Evolutionary conservation across 2,113 vertebrate species (phyloP).

Genomic region (Spea multiplicata): DNA sequence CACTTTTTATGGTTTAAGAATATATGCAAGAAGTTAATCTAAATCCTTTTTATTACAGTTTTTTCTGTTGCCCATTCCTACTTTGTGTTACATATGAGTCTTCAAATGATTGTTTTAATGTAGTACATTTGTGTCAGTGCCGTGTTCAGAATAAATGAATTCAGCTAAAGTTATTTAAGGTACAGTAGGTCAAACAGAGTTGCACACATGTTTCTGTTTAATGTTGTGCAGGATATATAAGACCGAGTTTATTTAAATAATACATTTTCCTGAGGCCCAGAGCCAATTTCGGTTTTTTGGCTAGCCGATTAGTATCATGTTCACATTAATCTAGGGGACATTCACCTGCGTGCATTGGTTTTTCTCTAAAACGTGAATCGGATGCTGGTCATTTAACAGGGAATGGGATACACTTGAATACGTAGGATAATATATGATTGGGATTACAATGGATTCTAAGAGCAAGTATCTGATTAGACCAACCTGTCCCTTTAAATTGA

Average conservation of each 20-base stretch:
- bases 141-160: background rate
- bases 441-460: background rate
- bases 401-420: background rate
- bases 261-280: conserved; percentile 20
- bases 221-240: conserved; percentile 22
- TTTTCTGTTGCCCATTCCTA: background rate
- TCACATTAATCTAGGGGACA: conserved; percentile 5
- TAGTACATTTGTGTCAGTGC: background rate
- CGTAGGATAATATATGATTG: background rate
- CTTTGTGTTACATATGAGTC: background rate
- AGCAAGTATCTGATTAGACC: background rate
- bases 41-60: background rate
- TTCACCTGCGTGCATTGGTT: conserved; percentile 34
- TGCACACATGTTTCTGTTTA: conserved; percentile 40
- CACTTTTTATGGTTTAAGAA: too few species aligned
- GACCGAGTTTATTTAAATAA: conserved; percentile 29
- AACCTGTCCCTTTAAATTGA: background rate
- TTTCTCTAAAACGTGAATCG: conserved; percentile 4
- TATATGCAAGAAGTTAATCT: too few species aligned
- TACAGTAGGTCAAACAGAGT: conserved; percentile 24
- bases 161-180: conserved; percentile 30
- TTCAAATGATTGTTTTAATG: background rate
- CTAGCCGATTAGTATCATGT: conserved; percentile 13
- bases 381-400: conserved; percentile 1
- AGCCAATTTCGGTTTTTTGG: conserved; percentile 25